Percentiles rank a stretch among this genome's conserved stretches.
phyloP scores from a whole-genome alignment of 2,888 invertebrate species.

The Drosophila imparisetae region DNA sequence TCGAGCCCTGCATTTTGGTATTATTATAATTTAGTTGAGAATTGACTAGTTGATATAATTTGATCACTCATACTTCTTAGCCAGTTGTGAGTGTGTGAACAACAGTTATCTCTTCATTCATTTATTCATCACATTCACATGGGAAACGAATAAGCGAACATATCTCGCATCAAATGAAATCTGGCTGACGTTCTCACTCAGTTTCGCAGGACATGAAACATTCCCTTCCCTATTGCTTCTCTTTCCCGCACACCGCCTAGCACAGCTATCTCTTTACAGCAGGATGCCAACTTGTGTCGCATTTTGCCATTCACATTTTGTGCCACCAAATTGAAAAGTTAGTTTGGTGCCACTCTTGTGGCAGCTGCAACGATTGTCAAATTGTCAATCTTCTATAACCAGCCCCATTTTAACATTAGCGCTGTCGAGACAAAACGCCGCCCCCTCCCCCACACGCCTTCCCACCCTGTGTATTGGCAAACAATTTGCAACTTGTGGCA shows the following conservation, averaged over 20 bases:
- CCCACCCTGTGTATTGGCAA: constrained; percentile 3
- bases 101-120: neutral
- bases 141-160: neutral
- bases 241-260: neutral
- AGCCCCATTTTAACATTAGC: constrained; percentile 37
- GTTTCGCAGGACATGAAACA: neutral
- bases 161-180: neutral
- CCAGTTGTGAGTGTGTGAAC: neutral
- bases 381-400: constrained; percentile 43
- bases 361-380: constrained; percentile 43
- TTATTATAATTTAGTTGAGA: neutral
- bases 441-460: neutral
- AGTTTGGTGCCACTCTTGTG: neutral
- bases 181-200: neutral
- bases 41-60: neutral
- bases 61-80: neutral
- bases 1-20: neutral
- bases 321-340: constrained; percentile 15
- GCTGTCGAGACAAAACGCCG: constrained; percentile 5
- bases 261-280: neutral
- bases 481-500: constrained; percentile 25
- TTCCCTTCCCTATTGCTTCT: neutral
- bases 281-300: neutral
- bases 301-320: constrained; percentile 13
- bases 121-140: neutral